Evolutionary conservation across 2,113 vertebrate genomes (phyloP).

Genomic region (Tragelaphus strepsiceros): DNA sequence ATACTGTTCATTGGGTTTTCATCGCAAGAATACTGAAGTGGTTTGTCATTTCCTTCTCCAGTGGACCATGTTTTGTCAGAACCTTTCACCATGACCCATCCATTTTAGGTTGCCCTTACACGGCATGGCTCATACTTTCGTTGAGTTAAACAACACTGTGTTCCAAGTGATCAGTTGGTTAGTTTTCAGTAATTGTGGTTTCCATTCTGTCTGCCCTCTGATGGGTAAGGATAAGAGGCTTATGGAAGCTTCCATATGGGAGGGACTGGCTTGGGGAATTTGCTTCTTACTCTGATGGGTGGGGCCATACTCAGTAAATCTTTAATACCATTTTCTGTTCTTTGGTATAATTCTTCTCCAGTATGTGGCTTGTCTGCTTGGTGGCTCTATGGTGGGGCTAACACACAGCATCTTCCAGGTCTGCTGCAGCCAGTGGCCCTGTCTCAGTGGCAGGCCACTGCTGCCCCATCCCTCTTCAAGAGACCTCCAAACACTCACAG

Average conservation of each 20-base stretch:
- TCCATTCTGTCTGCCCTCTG: not conserved
- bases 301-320: not conserved
- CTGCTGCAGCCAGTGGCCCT: not conserved
- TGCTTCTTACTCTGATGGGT: not conserved
- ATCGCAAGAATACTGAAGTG: not conserved
- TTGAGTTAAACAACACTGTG: not conserved
- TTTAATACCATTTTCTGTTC: not conserved
- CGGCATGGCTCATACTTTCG: not conserved
- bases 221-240: not conserved
- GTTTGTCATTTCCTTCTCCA: not conserved
- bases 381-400: not conserved
- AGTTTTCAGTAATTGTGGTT: not conserved
- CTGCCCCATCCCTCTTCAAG: not conserved
- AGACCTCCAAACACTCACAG: not conserved
- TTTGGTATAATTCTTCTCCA: not conserved
- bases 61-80: not conserved
- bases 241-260: not conserved
- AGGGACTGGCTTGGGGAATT: not conserved
- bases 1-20: not conserved
- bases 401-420: fast-evolving
- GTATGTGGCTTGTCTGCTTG: fast-evolving
- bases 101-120: not conserved
- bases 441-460: not conserved
- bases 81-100: not conserved
- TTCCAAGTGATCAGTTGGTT: not conserved